Conservation (phyloP, 2,113 vertebrate genomes). For the Apistogramma diplotaenia region DNA sequence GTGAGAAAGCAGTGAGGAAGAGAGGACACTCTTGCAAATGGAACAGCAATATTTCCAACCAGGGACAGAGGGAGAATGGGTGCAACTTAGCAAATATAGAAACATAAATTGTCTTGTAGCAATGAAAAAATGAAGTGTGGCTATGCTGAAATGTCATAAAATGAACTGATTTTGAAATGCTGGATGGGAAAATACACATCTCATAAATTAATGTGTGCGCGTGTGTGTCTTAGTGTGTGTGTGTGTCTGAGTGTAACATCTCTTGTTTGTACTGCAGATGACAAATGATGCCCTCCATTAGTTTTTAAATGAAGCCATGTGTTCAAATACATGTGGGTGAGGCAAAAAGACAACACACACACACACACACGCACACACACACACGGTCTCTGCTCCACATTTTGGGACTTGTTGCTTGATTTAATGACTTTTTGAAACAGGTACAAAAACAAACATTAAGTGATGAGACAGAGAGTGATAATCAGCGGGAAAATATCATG, state of each 20-base stretch:
- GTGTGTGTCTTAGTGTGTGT: background rate
- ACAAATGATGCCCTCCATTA: slow-evolving; percentile 45
- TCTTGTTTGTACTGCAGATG: slow-evolving; percentile 34
- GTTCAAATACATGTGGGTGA: slow-evolving; percentile 27
- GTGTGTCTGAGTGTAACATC: background rate
- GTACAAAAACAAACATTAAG: background rate
- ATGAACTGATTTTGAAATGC: background rate
- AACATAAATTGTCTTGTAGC: background rate
- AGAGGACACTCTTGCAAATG: background rate
- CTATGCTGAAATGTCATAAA: background rate
- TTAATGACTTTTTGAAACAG: background rate
- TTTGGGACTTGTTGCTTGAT: background rate
- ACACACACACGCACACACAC: background rate
- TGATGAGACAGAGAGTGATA: background rate
- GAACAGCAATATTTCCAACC: background rate
- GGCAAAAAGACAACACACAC: background rate
- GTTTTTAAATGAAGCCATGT: slow-evolving; percentile 56
- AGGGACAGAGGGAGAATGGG: slow-evolving; percentile 27
- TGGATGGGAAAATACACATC: background rate
- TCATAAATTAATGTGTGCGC: background rate
- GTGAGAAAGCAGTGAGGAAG: background rate
- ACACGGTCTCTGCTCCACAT: background rate
- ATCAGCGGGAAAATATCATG: background rate
- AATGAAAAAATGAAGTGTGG: background rate
- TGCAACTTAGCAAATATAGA: background rate